phyloP scores from a whole-genome alignment of 2,797 vertebrate genomes.

The Chaetophractus vellerosus region DNA sequence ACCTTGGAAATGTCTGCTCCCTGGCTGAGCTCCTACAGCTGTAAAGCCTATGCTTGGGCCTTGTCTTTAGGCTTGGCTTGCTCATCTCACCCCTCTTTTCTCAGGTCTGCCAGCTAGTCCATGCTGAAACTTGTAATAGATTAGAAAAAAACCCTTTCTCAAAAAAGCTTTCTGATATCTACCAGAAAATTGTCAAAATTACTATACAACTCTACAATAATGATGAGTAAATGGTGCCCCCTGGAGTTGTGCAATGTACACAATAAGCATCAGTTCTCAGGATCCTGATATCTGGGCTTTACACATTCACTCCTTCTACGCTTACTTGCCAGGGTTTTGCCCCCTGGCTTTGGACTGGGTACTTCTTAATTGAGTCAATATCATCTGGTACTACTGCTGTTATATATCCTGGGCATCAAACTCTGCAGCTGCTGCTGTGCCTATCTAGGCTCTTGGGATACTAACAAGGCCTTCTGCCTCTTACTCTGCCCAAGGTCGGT shows the following conservation, averaged over 20 bases:
- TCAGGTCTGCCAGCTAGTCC: not conserved
- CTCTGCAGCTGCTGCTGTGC: not conserved
- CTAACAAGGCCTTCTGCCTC: not conserved
- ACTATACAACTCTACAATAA: not conserved
- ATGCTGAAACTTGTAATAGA: not conserved
- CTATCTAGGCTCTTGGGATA: not conserved
- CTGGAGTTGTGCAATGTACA: not conserved
- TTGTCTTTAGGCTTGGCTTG: not conserved
- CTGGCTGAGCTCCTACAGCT: not conserved
- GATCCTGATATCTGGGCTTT: not conserved
- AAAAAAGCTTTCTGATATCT: not conserved
- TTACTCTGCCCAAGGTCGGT: not conserved
- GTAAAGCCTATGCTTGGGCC: not conserved
- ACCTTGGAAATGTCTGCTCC: not conserved
- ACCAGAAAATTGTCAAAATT: not conserved
- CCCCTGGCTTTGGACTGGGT: not conserved
- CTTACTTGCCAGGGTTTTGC: not conserved
- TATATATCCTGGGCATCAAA: no score
- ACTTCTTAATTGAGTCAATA: not conserved
- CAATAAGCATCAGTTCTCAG: not conserved
- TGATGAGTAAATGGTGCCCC: not conserved
- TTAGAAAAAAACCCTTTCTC: not conserved
- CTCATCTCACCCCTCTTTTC: not conserved
- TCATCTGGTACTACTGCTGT: accelerated
- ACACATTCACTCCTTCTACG: not conserved